Percentiles rank a stretch among this genome's conserved stretches.
phyloP scores from a whole-genome alignment of 2,888 invertebrate species.

The Silvanus unidentatus region DNA sequence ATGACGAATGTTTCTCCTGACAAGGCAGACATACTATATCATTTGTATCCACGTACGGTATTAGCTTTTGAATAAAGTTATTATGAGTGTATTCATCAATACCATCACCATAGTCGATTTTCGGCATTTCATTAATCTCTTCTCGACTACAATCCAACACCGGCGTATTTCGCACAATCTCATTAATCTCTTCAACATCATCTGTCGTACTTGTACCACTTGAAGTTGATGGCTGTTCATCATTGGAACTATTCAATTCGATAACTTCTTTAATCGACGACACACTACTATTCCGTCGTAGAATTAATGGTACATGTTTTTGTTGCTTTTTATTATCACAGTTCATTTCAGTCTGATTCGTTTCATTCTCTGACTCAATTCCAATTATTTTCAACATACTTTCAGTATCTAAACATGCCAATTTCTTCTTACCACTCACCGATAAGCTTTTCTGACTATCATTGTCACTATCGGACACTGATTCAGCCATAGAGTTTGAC shows the following conservation, averaged over 20 bases:
- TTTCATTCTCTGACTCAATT: conserved; percentile 3
- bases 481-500: conserved; percentile 3
- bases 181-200: background rate
- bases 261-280: background rate
- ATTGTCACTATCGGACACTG: conserved; percentile 12
- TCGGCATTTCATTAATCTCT: too few relatives aligned
- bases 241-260: background rate
- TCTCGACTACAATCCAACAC: too few relatives aligned
- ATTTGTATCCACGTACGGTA: conserved; percentile 44
- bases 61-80: conserved; percentile 19
- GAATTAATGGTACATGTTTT: background rate
- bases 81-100: background rate
- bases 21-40: conserved; percentile 53
- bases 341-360: conserved; percentile 1
- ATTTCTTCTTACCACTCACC: conserved; percentile 10
- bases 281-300: background rate
- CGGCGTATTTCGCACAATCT: too few relatives aligned
- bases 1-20: conserved; percentile 46
- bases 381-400: conserved; percentile 14
- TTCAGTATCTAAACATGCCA: conserved; percentile 12
- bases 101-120: background rate
- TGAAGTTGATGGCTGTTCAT: background rate
- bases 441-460: conserved; percentile 9
- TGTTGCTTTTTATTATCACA: background rate
- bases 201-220: background rate